Evolutionary conservation across 2,888 invertebrate genomes (phyloP), one percentile per base, ranked within the genome.

Genomic region (Holacanthella duospinosa): DNA sequence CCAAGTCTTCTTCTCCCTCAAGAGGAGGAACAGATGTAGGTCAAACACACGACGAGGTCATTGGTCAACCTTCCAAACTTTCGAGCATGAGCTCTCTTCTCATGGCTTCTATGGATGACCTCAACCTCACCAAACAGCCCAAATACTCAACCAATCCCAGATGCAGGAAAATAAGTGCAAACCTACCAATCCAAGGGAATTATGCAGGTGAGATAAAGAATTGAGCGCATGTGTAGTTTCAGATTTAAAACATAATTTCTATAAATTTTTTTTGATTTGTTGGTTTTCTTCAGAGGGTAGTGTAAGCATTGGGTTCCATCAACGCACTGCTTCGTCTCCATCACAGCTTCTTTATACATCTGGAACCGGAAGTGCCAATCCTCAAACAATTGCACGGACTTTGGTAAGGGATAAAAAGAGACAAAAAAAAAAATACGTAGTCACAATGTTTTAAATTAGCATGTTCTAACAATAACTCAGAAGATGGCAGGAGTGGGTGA

Each of bases 251-350:
- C n/a, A 4, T n/a, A 16, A 16, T 9, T 21, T 48, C 21, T 9
- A 48, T 48, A 4, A 21, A 48, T 48, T 48, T 48, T 9, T 9
- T 4, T 48, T 48, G 12, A n/a, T 36, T 16, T 36, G 9, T 36
- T 36, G 36, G 36, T 36, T 12, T 36, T 12, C 16, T 36, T 36
- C 36, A 36, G 36, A 36, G 16, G 6, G 36, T 16, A 36, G n/a
- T n/a, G n/a, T n/a, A n/a, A n/a, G n/a, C n/a, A n/a, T n/a, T n/a
- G n/a, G n/a, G n/a, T n/a, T n/a, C n/a, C 88, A 88, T 77, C 87
- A 88, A 71, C 78, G 88, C 71, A 88, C 88, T 4, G 87, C 87
- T 21, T 88, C 88, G 9, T 88, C 88, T 71, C 88, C 88, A 36
- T 87, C 86, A 24, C 87, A 88, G 76, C 80, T 88, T 69, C 86